Conservation (phyloP, 37 sponge, comb jelly and placozoan genomes). For the Eunapius fragilis region DNA sequence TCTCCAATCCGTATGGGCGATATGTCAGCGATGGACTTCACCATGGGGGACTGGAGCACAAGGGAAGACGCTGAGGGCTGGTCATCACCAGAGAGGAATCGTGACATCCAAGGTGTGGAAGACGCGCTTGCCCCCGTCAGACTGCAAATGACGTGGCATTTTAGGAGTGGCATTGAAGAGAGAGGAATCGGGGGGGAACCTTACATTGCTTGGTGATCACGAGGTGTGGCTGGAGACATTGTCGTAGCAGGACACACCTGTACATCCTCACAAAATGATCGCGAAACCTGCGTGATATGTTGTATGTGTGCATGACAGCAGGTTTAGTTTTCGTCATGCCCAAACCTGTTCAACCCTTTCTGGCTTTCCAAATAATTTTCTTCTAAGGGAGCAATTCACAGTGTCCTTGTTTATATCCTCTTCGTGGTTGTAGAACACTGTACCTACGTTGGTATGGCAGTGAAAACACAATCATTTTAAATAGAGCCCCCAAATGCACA, state of each 20-base stretch:
- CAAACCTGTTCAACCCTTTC: constrained; percentile 16
- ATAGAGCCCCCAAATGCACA: background rate
- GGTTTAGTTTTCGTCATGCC: background rate
- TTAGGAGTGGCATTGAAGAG: background rate
- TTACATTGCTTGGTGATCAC: background rate
- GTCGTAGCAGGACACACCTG: background rate
- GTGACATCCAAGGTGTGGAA: background rate
- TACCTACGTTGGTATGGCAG: background rate
- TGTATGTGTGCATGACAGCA: background rate
- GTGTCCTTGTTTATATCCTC: background rate
- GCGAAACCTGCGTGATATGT: background rate
- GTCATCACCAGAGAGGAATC: background rate
- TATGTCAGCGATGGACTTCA: constrained; percentile 3
- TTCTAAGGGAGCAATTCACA: constrained; percentile 45
- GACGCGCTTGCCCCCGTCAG: background rate
- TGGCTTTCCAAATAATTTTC: constrained; percentile 84
- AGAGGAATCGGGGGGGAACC: background rate
- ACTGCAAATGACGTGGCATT: background rate
- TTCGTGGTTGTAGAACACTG: background rate
- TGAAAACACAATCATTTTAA: too few relatives aligned
- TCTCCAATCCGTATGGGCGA: constrained; percentile 20
- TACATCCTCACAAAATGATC: background rate
- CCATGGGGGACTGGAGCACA: background rate
- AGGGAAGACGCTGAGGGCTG: constrained; percentile 14
- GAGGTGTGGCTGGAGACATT: background rate